Percentiles rank a stretch among this genome's conserved stretches.
phyloP scores from a whole-genome alignment of 2,113 vertebrate species.

The Hyperopisus bebe region DNA sequence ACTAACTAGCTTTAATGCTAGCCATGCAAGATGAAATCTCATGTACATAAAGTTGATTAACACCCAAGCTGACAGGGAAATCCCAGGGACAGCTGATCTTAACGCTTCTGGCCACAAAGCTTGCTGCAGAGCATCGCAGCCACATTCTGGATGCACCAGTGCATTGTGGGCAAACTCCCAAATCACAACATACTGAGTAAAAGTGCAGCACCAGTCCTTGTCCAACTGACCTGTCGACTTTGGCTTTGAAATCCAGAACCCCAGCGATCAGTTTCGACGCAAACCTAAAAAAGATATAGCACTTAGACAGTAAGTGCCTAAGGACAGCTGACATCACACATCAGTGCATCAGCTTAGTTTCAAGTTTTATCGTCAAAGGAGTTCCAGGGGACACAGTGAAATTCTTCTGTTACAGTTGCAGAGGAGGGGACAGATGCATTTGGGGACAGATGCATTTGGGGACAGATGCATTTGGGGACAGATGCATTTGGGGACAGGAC shows the following conservation, averaged over 20 bases:
- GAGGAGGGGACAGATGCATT: not conserved
- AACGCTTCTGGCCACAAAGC: not conserved
- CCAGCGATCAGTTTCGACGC: conserved; percentile 69
- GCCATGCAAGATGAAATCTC: not conserved
- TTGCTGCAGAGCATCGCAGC: not conserved
- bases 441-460: not conserved
- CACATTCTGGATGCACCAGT: not conserved
- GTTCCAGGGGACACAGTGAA: not conserved
- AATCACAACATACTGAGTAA: not conserved
- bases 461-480: not conserved
- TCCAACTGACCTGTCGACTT: conserved; percentile 57
- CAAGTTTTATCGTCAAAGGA: not conserved
- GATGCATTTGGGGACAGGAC: not conserved
- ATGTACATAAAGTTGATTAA: not conserved
- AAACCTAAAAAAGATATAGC: conserved; percentile 49
- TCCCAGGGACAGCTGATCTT: not conserved
- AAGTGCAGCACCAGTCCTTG: not conserved
- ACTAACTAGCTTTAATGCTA: not conserved
- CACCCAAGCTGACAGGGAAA: not conserved
- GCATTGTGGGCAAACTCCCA: not conserved
- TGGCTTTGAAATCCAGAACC: conserved; percentile 68
- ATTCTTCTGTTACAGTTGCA: not conserved
- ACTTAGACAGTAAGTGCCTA: not conserved
- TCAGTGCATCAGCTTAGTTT: not conserved
- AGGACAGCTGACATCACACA: not conserved